phyloP scores from a whole-genome alignment of 37 sponge, comb jelly and placozoan species.

The Eunapius fragilis region DNA sequence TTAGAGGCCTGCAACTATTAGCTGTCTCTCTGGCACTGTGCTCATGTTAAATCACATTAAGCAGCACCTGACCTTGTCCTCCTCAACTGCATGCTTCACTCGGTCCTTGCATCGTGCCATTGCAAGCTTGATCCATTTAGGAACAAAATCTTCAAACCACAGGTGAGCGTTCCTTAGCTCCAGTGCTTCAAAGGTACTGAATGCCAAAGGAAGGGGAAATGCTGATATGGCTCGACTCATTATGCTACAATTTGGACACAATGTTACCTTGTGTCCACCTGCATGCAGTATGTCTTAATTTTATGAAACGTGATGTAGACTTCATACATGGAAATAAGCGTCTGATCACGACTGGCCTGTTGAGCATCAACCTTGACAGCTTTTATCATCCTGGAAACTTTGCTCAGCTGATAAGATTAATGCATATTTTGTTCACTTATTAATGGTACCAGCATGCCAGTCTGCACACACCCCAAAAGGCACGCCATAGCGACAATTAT shows the following conservation, averaged over 20 bases:
- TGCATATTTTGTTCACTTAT: too few relatives aligned
- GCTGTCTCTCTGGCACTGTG: too few relatives aligned
- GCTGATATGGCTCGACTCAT: too few relatives aligned
- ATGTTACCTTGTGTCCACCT: neutral
- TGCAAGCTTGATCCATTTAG: conserved; percentile 47
- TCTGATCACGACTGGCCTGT: neutral
- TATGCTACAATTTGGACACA: too few relatives aligned
- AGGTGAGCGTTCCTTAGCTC: conserved; percentile 1
- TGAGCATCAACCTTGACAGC: neutral
- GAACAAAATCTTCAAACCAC: conserved; percentile 57
- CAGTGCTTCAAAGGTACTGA: neutral
- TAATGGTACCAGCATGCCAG: too few relatives aligned
- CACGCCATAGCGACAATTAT: neutral
- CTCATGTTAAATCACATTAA: too few relatives aligned
- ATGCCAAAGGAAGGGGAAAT: neutral
- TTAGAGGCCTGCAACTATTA: too few relatives aligned
- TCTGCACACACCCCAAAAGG: too few relatives aligned
- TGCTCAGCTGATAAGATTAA: neutral
- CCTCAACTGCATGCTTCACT: conserved; percentile 36
- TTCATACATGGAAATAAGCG: neutral
- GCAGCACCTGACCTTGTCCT: conserved; percentile 30
- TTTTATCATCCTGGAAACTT: neutral
- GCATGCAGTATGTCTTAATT: neutral
- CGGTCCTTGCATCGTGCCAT: conserved; percentile 1
- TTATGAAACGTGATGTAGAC: neutral